phyloP scores from a whole-genome alignment of 1,140 invertebrate species.

The Papilio machaon region DNA sequence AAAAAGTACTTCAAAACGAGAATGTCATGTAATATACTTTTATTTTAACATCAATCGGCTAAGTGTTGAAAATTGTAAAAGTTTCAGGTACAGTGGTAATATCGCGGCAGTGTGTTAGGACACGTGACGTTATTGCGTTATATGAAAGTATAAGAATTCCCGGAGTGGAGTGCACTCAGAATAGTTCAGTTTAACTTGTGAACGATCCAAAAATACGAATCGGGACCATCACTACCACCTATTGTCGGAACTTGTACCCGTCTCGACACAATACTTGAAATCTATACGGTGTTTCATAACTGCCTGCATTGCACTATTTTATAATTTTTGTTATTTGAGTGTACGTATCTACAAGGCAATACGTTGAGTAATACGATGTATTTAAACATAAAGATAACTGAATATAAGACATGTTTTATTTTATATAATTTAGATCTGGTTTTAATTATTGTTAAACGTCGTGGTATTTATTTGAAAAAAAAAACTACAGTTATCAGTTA shows the following conservation, averaged over 20 bases:
- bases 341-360: no score
- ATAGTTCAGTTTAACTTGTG: conserved; percentile 58
- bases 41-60: conserved; percentile 44
- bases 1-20: neutral
- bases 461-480: no score
- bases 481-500: no score
- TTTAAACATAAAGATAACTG: neutral
- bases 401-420: no score
- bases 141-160: conserved; percentile 66
- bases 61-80: conserved; percentile 53
- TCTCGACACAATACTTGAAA: conserved; percentile 38
- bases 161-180: conserved; percentile 56
- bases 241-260: conserved; percentile 38
- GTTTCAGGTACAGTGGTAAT: conserved; percentile 55
- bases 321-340: neutral
- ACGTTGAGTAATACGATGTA: no score
- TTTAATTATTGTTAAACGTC: no score
- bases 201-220: conserved; percentile 60
- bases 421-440: no score
- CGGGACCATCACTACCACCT: conserved; percentile 39
- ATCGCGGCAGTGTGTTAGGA: conserved; percentile 47
- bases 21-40: neutral
- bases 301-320: no score
- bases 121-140: conserved; percentile 65
- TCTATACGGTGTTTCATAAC: conserved; percentile 18